These are phyloP conservation scores for Lamellibrachia satsuma DNA, from an alignment of 2,888 invertebrate species.

Conservation along the genomic window DNA sequence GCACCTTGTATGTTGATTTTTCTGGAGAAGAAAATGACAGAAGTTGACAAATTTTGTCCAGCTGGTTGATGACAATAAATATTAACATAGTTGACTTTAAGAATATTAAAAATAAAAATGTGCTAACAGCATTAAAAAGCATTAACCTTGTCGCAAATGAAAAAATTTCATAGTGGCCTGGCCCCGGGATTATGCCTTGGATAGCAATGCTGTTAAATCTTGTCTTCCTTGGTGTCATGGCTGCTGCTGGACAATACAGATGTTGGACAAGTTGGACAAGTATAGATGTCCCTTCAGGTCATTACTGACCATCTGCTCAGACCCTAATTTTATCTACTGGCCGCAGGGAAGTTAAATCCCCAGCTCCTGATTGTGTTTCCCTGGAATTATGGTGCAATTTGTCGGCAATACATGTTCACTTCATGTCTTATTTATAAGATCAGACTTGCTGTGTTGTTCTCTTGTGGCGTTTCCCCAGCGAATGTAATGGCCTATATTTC, in stretches of 20 bases:
- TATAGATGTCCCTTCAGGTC: background rate
- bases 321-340: background rate
- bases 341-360: background rate
- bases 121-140: no score
- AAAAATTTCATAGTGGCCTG: no score
- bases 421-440: background rate
- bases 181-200: no score
- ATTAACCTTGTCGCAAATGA: no score
- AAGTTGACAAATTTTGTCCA: no score
- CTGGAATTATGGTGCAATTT: background rate
- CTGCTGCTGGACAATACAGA: background rate
- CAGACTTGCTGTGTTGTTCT: background rate
- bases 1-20: no score
- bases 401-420: background rate
- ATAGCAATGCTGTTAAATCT: no score
- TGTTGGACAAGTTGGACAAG: background rate
- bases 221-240: background rate
- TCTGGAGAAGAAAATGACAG: no score
- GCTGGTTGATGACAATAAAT: no score
- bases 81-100: no score
- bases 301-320: background rate
- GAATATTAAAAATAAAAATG: no score
- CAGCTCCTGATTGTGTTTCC: background rate
- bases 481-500: background rate
- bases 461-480: background rate